These are phyloP conservation scores for Margaritifera margaritifera DNA, from an alignment of 2,888 invertebrate genomes.

Conservation along the genomic window DNA sequence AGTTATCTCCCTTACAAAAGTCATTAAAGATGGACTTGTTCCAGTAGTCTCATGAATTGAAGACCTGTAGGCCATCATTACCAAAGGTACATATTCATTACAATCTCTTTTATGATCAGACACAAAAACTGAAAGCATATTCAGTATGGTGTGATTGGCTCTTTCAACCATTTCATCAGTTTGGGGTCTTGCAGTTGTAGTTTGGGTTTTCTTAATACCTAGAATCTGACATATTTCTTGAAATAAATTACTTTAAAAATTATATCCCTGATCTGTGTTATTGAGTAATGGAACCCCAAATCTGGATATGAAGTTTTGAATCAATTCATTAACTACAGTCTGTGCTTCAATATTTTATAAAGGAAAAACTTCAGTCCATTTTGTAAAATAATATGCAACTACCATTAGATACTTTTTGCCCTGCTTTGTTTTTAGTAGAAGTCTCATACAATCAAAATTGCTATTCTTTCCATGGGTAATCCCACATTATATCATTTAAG, in stretches of 20 bases:
- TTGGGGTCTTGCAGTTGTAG: constrained; percentile 31
- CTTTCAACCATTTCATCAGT: constrained; percentile 33
- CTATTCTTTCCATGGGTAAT: constrained; percentile 27
- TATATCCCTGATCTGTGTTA: constrained; percentile 26
- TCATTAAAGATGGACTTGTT: constrained; percentile 12
- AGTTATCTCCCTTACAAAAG: constrained; percentile 19
- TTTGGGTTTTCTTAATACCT: constrained; percentile 28
- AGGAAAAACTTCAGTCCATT: constrained; percentile 29
- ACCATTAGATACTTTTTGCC: constrained; percentile 30
- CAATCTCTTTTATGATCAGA: constrained; percentile 22
- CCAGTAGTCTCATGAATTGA: constrained; percentile 21
- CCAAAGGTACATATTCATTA: constrained; percentile 21
- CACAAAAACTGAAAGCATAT: constrained; percentile 24
- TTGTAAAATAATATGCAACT: constrained; percentile 33
- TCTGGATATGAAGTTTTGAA: constrained; percentile 13
- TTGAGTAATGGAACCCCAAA: constrained; percentile 28
- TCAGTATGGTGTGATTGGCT: constrained; percentile 21
- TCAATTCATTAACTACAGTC: constrained; percentile 26
- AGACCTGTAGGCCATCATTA: constrained; percentile 22
- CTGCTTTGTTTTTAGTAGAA: constrained; percentile 17
- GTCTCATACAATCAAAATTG: constrained; percentile 21
- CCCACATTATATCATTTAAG: constrained; percentile 3
- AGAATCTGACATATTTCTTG: constrained; percentile 21
- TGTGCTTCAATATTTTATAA: constrained; percentile 26
- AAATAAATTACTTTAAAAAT: constrained; percentile 27